A percentile compares a stretch with the other conserved stretches of the same genome.
Conservation (phyloP, 2,888 invertebrate species). For the Antheraea yamamai region DNA sequence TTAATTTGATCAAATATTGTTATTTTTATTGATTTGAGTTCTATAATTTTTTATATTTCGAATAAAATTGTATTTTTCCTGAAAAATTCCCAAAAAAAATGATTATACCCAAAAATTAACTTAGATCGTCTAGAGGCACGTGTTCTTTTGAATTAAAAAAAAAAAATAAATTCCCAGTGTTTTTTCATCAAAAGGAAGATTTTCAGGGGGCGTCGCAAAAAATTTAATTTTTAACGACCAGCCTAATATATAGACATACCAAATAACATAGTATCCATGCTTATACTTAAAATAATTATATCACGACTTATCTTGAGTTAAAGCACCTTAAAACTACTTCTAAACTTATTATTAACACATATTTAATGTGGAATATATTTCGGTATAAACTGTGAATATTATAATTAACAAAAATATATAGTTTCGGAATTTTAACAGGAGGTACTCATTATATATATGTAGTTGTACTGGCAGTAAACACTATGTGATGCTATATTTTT, state of each 20-base stretch:
- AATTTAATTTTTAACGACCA: too few species aligned
- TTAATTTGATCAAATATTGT: too few species aligned
- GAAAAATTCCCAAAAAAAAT: too few species aligned
- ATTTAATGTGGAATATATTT: slow-evolving; percentile 58
- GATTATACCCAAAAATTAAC: too few species aligned
- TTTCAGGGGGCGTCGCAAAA: too few species aligned
- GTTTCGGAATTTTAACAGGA: slow-evolving; percentile 74
- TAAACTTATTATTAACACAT: slow-evolving; percentile 56
- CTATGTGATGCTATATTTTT: slow-evolving; percentile 56
- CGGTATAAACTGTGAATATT: slow-evolving; percentile 63
- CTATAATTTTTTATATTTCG: too few species aligned
- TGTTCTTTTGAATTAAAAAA: too few species aligned
- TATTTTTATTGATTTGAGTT: too few species aligned
- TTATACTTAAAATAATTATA: slow-evolving; percentile 56
- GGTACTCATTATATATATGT: slow-evolving; percentile 65
- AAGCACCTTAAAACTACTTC: slow-evolving; percentile 71
- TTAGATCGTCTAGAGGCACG: too few species aligned
- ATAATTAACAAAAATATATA: slow-evolving; percentile 67
- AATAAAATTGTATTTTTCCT: too few species aligned
- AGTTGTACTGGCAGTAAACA: slow-evolving; percentile 65
- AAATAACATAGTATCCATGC: slow-evolving; percentile 37
- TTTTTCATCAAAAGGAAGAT: too few species aligned
- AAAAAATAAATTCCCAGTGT: too few species aligned
- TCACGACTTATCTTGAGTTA: slow-evolving; percentile 75
- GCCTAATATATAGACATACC: slow-evolving; percentile 47